Evolutionary conservation across 2,113 vertebrate species (phyloP).

Genomic region (Crotalus horridus): DNA sequence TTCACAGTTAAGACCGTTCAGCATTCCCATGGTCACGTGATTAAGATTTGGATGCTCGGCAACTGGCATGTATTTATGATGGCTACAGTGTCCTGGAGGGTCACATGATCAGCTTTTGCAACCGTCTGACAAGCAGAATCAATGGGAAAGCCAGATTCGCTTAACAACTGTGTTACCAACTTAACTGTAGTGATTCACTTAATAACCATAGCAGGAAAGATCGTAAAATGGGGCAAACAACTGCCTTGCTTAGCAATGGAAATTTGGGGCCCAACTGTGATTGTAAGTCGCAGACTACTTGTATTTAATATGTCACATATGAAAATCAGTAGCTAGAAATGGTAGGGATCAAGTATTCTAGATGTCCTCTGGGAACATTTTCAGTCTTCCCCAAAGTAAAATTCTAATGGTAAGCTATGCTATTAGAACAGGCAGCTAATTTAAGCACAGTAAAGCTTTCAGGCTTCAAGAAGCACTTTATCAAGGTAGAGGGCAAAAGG

Average conservation of each 20-base stretch:
- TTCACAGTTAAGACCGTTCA: background rate
- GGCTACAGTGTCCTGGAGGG: background rate
- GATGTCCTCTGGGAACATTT: background rate
- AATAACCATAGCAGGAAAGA: background rate
- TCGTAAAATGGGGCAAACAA: background rate
- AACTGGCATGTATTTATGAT: background rate
- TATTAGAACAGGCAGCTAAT: background rate
- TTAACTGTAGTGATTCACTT: background rate
- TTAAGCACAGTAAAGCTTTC: background rate
- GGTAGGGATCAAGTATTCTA: too few relatives aligned
- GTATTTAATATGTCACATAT: background rate
- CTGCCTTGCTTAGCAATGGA: background rate
- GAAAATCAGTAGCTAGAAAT: background rate
- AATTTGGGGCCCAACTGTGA: background rate
- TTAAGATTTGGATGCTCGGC: background rate
- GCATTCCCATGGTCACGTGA: background rate
- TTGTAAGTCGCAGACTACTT: background rate
- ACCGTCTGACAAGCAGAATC: background rate
- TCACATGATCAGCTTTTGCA: background rate
- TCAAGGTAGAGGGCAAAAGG: background rate
- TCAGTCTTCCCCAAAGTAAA: background rate
- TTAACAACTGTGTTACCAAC: background rate
- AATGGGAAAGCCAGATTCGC: background rate
- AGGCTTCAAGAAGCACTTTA: background rate
- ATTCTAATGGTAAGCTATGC: background rate